These are phyloP conservation scores for Portunus trituberculatus DNA, from an alignment of 1,140 invertebrate species.

Conservation along the genomic window DNA sequence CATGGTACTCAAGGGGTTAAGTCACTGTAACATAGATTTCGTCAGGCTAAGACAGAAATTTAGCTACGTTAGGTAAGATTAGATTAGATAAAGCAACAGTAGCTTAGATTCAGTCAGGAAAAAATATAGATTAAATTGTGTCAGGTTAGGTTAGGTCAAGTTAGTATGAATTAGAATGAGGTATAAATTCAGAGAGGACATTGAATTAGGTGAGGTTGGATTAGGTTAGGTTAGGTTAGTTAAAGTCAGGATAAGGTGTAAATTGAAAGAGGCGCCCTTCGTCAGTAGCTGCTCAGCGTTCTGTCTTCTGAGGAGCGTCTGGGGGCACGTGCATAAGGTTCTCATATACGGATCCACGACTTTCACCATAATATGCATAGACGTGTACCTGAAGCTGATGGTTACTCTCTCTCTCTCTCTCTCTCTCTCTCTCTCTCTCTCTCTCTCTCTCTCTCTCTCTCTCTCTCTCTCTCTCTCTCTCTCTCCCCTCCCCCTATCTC, in stretches of 20 bases:
- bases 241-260: background rate
- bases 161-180: background rate
- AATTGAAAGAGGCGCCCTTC: too few species aligned
- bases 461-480: background rate
- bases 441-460: background rate
- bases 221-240: slow-evolving; percentile 22
- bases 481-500: background rate
- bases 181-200: background rate
- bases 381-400: too few species aligned
- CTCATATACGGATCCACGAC: too few species aligned
- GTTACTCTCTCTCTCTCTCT: background rate
- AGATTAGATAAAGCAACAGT: background rate
- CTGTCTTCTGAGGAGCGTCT: too few species aligned
- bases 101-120: background rate
- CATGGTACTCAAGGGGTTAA: background rate
- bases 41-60: background rate
- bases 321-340: too few species aligned
- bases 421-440: background rate
- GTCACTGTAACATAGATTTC: background rate
- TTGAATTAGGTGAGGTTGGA: background rate
- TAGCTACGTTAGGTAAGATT: background rate
- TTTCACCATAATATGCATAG: too few species aligned
- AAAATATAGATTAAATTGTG: background rate
- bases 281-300: too few species aligned
- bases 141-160: background rate